Percentiles rank a stretch among this genome's conserved stretches.
Conservation (phyloP, 92 coral and sea anemone species). For the Galaxea fascicularis region DNA sequence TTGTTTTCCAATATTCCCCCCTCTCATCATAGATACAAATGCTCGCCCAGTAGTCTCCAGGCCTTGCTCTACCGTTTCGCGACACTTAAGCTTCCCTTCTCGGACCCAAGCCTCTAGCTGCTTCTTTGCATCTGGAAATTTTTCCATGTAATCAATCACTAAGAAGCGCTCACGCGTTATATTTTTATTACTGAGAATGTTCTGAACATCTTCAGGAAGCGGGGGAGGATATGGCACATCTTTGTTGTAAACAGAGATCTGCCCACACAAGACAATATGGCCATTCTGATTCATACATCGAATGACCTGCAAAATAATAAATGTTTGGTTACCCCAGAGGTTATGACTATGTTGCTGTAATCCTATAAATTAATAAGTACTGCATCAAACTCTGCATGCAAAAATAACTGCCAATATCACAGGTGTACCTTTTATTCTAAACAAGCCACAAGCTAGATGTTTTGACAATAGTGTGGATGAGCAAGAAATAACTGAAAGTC, state of each 20-base stretch:
- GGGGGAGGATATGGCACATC: constrained; percentile 84
- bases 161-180: constrained; percentile 83
- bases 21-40: constrained; percentile 88
- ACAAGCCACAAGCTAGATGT: no score
- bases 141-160: constrained; percentile 61
- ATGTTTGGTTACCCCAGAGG: neutral
- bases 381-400: no score
- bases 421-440: no score
- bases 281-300: constrained; percentile 82
- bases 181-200: constrained; percentile 52
- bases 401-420: no score
- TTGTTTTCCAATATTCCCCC: constrained; percentile 91
- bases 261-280: constrained; percentile 90
- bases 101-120: constrained; percentile 82
- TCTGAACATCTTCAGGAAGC: constrained; percentile 70
- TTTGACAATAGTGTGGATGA: no score
- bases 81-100: constrained; percentile 82
- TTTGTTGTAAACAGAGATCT: constrained; percentile 87
- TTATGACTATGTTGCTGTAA: no score
- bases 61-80: constrained; percentile 87
- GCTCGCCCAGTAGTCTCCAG: constrained; percentile 86
- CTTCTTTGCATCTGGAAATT: constrained; percentile 63
- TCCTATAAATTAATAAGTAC: no score
- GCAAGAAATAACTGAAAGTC: no score
- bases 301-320: constrained; percentile 63